These are phyloP conservation scores for Pteria penguin DNA, from an alignment of 2,888 invertebrate genomes.

Conservation along the genomic window DNA sequence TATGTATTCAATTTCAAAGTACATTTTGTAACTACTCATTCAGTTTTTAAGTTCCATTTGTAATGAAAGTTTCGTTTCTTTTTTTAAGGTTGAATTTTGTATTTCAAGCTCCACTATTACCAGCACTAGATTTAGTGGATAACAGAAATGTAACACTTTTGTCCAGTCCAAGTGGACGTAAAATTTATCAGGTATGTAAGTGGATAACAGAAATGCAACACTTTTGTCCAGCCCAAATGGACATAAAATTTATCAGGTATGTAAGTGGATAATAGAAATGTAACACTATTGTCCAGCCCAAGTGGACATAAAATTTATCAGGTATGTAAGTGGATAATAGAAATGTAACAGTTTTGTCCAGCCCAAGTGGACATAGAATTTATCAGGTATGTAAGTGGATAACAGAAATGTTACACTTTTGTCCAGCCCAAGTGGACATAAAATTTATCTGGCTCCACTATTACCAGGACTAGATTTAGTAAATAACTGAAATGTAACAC, in stretches of 20 bases:
- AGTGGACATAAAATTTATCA: constrained; percentile 68
- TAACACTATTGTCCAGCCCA: constrained; percentile 63
- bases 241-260: too few species aligned
- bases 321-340: constrained; percentile 74
- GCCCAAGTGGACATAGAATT: constrained; percentile 64
- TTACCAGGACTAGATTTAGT: constrained; percentile 72
- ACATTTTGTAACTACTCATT: background rate
- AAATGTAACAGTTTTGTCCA: constrained; percentile 61
- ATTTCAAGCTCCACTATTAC: constrained; percentile 67
- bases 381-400: too few species aligned
- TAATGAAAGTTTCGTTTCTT: too few species aligned
- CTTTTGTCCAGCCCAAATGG: too few species aligned
- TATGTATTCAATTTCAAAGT: background rate
- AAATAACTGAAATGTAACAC: constrained; percentile 66
- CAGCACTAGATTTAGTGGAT: constrained; percentile 74
- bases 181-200: constrained; percentile 73
- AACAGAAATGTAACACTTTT: constrained; percentile 63
- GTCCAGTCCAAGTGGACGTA: constrained; percentile 64
- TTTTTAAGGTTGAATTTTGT: constrained; percentile 67
- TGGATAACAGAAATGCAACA: too few species aligned
- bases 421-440: too few species aligned
- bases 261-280: constrained; percentile 68
- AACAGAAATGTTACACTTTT: too few species aligned
- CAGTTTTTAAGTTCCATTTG: too few species aligned
- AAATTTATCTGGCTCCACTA: constrained; percentile 69